Conservation (phyloP, 2,113 vertebrate species). For the Phoenicopterus ruber region DNA sequence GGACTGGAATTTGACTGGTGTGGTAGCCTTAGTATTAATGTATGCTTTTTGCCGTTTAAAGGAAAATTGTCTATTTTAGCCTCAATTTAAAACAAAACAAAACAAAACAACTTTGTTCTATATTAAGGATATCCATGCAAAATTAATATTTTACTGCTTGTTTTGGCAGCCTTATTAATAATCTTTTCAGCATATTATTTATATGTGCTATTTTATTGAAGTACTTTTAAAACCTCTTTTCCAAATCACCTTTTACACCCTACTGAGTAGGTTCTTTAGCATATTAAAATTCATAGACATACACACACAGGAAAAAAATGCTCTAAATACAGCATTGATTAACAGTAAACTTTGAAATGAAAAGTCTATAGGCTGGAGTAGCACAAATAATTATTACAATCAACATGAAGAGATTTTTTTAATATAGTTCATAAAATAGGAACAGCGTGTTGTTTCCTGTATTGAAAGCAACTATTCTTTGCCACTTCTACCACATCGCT, state of each 20-base stretch:
- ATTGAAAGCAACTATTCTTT: conserved; percentile 38
- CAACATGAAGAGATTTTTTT: not conserved
- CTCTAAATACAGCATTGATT: not conserved
- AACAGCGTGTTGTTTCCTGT: not conserved
- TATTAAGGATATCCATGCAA: not conserved
- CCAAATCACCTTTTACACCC: not conserved
- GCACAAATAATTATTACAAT: not conserved
- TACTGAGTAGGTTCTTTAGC: not conserved
- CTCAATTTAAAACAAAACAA: not conserved
- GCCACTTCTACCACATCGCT: not conserved
- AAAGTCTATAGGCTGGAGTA: not conserved
- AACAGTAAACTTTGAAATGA: conserved; percentile 10
- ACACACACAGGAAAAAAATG: not conserved
- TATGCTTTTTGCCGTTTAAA: not conserved
- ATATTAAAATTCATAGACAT: not conserved
- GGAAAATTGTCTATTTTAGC: not conserved
- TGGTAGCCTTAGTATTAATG: not conserved
- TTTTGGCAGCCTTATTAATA: not conserved
- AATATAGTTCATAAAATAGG: not conserved
- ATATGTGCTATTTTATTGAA: not conserved
- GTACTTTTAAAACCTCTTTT: not conserved
- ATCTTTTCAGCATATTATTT: not conserved
- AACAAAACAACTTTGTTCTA: not conserved
- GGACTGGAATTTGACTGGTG: not conserved
- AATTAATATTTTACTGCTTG: not conserved